These are phyloP conservation scores for Pseudachorutes palmiensis DNA, from an alignment of 1,140 invertebrate species.

Conservation along the genomic window DNA sequence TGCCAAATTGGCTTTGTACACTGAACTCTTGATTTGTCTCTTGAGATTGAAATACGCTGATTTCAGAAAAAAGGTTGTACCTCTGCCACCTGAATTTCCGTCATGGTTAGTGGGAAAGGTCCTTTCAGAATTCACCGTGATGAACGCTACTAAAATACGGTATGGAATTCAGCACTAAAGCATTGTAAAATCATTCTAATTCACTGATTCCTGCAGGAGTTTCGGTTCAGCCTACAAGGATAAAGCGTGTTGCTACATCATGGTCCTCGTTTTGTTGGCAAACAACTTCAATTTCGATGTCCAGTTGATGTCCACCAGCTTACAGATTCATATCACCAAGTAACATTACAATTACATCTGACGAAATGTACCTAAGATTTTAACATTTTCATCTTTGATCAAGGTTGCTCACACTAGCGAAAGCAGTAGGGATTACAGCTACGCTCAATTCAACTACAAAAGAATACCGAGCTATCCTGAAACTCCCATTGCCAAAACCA, in stretches of 20 bases:
- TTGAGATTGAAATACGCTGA: constrained; percentile 19
- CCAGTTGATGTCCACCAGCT: constrained; percentile 29
- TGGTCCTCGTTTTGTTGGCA: constrained; percentile 33
- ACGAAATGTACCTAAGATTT: neutral
- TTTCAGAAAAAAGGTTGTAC: constrained; percentile 19
- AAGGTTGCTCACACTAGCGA: constrained; percentile 28
- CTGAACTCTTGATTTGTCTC: constrained; percentile 30
- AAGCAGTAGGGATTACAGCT: constrained; percentile 33
- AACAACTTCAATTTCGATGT: constrained; percentile 34
- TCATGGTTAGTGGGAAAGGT: constrained; percentile 27
- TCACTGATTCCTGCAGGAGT: constrained; percentile 18
- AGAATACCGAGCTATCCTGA: constrained; percentile 21
- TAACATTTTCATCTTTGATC: neutral
- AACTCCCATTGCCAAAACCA: constrained; percentile 29
- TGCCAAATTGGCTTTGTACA: constrained; percentile 33
- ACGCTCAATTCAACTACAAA: constrained; percentile 18
- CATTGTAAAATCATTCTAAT: neutral
- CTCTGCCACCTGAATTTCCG: constrained; percentile 25
- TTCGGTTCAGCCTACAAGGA: constrained; percentile 28
- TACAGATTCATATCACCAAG: constrained; percentile 37
- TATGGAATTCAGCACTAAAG: constrained; percentile 15
- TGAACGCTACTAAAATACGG: constrained; percentile 27
- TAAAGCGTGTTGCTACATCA: constrained; percentile 35
- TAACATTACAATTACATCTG: constrained; percentile 8
- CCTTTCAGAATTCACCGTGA: constrained; percentile 23